These are phyloP conservation scores for Capromys pilorides DNA, from an alignment of 2,797 vertebrate genomes.

Conservation along the genomic window DNA sequence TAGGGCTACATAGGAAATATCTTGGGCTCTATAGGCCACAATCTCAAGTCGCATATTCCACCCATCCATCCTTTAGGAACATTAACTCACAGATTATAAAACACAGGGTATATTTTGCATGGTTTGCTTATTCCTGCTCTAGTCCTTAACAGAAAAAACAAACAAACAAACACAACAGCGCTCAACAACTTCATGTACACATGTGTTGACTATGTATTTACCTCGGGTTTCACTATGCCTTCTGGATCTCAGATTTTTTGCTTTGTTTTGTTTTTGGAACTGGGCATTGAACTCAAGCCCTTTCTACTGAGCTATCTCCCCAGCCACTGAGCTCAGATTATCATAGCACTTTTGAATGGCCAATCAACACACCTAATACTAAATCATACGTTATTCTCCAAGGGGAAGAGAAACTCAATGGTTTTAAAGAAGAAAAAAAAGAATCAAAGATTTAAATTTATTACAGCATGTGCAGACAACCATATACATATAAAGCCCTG, in stretches of 20 bases:
- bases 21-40: not conserved
- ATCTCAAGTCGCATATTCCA: not conserved
- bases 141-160: not conserved
- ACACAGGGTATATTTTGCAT: not conserved
- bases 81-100: not conserved
- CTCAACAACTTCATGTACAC: not conserved
- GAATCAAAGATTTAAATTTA: slow-evolving; percentile 19
- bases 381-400: not conserved
- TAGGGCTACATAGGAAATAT: not conserved
- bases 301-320: no score
- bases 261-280: no score
- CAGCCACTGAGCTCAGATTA: not conserved
- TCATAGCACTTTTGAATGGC: not conserved
- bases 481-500: not conserved
- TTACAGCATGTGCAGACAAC: not conserved
- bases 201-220: not conserved
- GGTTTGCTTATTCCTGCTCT: not conserved
- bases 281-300: no score
- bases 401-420: slow-evolving; percentile 16
- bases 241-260: not conserved
- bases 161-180: not conserved
- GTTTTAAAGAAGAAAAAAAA: not conserved
- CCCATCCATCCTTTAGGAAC: not conserved
- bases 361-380: not conserved
- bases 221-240: not conserved